phyloP scores from a whole-genome alignment of 1,140 invertebrate genomes.

The Drosophila littoralis region DNA sequence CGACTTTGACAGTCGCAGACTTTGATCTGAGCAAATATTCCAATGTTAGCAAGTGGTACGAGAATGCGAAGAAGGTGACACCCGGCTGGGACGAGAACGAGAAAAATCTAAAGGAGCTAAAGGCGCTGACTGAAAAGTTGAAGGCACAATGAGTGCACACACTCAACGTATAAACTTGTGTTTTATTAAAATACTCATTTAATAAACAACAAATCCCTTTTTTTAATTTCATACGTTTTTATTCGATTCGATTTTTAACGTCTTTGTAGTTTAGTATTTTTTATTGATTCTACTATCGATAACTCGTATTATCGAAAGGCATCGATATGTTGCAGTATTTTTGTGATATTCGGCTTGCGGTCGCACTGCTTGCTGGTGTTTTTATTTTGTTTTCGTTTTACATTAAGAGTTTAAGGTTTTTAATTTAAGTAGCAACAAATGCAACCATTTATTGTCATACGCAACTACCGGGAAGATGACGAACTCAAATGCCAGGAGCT shows the following conservation, averaged over 20 bases:
- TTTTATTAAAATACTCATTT: not conserved
- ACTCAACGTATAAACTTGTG: not conserved
- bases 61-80: conserved; percentile 39
- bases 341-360: conserved; percentile 30
- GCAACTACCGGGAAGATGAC: conserved; percentile 74
- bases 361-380: conserved; percentile 37
- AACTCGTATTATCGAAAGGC: not conserved
- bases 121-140: conserved; percentile 1
- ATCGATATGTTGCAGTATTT: conserved; percentile 9
- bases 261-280: not conserved
- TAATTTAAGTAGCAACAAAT: conserved; percentile 49
- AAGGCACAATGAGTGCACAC: not conserved
- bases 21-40: conserved; percentile 52
- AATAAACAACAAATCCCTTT: not conserved
- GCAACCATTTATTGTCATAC: conserved; percentile 83
- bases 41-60: conserved; percentile 53
- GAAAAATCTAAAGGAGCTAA: conserved; percentile 11
- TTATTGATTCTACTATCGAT: not conserved
- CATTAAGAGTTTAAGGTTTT: conserved; percentile 20
- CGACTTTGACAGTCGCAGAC: conserved; percentile 28
- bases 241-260: no score
- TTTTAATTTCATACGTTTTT: no score
- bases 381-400: conserved; percentile 44
- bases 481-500: conserved; percentile 81
- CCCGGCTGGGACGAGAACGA: conserved; percentile 57